phyloP scores from a whole-genome alignment of 2,113 vertebrate species.

The Paratilapia polleni region DNA sequence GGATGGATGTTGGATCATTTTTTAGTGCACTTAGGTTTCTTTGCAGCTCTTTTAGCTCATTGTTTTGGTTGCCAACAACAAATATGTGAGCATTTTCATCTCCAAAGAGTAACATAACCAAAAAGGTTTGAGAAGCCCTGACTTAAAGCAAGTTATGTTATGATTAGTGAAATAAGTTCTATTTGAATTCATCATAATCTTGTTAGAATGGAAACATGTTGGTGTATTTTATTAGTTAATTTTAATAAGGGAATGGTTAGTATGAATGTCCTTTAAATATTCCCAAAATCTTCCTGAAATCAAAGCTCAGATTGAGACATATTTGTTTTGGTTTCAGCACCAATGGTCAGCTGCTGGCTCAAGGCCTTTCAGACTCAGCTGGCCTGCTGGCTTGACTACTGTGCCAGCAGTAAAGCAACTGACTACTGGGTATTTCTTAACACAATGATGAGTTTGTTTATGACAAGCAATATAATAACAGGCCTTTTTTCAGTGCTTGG shows the following conservation, averaged over 20 bases:
- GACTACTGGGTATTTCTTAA: constrained; percentile 32
- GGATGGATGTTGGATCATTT: too few species aligned
- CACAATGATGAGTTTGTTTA: constrained; percentile 28
- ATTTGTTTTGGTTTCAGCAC: constrained; percentile 12
- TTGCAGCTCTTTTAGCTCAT: not conserved
- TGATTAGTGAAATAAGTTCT: not conserved
- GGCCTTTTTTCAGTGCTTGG: not conserved
- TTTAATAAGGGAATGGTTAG: not conserved
- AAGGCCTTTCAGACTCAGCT: not conserved
- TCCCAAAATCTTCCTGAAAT: constrained; percentile 1
- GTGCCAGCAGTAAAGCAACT: constrained; percentile 8
- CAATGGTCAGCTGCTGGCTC: constrained; percentile 15
- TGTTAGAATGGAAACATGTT: not conserved
- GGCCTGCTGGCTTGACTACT: not conserved
- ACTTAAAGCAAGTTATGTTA: not conserved
- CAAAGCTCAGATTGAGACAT: constrained; percentile 10
- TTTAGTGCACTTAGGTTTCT: not conserved
- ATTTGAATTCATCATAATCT: not conserved
- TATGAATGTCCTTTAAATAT: not conserved
- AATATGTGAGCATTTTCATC: not conserved
- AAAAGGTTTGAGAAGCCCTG: not conserved
- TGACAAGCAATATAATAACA: not conserved
- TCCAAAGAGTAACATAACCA: not conserved
- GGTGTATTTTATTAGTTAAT: not conserved
- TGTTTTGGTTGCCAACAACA: not conserved